Evolutionary conservation across 2,113 vertebrate genomes (phyloP).

Genomic region (Campylomormyrus tamandua): DNA sequence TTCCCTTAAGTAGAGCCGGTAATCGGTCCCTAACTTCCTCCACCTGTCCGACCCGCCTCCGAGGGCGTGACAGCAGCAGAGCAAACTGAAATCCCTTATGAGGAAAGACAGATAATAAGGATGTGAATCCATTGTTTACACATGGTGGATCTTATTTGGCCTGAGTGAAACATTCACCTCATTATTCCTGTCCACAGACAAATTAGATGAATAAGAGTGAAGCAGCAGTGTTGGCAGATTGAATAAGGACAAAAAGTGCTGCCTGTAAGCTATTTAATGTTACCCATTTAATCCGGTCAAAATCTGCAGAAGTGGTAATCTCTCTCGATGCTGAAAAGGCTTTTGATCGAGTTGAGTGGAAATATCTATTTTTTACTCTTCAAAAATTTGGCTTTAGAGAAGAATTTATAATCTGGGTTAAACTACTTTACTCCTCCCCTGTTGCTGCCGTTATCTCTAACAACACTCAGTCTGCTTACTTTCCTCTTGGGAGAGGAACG

Average conservation of each 20-base stretch:
- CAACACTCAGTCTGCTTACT: not conserved
- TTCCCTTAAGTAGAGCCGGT: no score
- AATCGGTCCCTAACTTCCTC: no score
- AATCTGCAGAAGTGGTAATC: not conserved
- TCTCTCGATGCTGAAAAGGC: constrained; percentile 19
- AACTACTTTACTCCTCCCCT: not conserved
- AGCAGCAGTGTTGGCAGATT: not conserved
- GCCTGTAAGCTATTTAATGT: no score
- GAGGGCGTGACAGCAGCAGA: no score
- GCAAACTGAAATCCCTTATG: not conserved
- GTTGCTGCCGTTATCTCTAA: constrained; percentile 6
- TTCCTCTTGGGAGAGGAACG: not conserved
- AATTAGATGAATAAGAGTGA: not conserved
- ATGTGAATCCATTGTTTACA: not conserved
- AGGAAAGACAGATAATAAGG: not conserved
- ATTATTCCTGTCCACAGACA: not conserved
- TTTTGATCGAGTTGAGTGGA: constrained; percentile 22
- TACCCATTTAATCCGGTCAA: no score
- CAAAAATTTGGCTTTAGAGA: no score
- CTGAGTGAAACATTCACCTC: not conserved
- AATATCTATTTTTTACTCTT: constrained; percentile 2
- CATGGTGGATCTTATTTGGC: not conserved
- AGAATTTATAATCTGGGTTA: no score
- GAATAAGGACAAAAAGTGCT: not conserved
- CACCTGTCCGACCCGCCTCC: no score